Percentiles rank a stretch among this genome's conserved stretches.
Evolutionary conservation across 37 sponge, comb jelly and placozoan species (phyloP).

Genomic region (Amphimedon queenslandica): DNA sequence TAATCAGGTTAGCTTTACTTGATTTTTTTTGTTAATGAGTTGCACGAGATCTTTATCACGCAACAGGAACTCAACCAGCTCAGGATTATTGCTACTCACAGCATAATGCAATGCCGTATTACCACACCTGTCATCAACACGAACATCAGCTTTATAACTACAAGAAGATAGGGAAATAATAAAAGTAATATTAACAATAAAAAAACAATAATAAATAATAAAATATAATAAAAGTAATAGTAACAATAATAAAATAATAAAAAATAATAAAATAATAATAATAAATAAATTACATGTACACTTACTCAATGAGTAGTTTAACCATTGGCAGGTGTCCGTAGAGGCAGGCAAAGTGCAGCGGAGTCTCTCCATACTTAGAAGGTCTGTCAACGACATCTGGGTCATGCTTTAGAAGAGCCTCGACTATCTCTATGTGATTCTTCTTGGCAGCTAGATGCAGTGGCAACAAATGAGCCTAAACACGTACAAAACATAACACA

Average conservation of each 20-base stretch:
- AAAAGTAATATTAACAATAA: no score
- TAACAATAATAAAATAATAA: no score
- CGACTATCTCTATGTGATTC: not conserved
- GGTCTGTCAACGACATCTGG: not conserved
- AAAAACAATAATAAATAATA: no score
- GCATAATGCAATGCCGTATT: slow-evolving; percentile 36
- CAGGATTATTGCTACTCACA: not conserved
- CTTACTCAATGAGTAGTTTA: not conserved
- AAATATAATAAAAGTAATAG: no score
- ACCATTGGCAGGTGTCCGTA: slow-evolving; percentile 1
- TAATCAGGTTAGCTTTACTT: slow-evolving; percentile 6
- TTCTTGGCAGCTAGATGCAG: not conserved
- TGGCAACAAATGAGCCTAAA: not conserved
- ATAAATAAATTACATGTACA: slow-evolving; percentile 1
- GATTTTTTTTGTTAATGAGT: slow-evolving; percentile 1
- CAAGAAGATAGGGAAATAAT: no score
- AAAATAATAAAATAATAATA: not conserved
- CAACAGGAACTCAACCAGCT: slow-evolving; percentile 7
- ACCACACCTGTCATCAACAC: not conserved
- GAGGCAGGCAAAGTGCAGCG: slow-evolving; percentile 1
- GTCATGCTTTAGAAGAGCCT: not conserved
- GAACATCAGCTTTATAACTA: slow-evolving; percentile 6
- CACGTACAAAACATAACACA: not conserved
- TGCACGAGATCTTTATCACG: not conserved
- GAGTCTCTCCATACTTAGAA: slow-evolving; percentile 8